Conservation (phyloP, 2,888 invertebrate species). For the Idaea biselata region DNA sequence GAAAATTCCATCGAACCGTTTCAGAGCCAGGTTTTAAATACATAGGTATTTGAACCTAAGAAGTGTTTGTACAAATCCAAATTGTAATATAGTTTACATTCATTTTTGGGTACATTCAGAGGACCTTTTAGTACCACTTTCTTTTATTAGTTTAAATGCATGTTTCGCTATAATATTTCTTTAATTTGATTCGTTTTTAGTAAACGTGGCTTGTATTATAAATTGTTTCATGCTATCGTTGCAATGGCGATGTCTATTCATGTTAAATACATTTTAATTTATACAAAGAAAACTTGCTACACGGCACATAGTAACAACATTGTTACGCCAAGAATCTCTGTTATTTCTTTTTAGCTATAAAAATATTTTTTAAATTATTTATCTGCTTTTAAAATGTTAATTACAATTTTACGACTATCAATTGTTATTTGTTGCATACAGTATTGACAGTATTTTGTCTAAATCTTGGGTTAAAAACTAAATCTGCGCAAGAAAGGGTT, state of each 20-base stretch:
- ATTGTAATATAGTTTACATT: not conserved
- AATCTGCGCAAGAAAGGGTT: too few relatives aligned
- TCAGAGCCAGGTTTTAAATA: not conserved
- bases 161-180: not conserved
- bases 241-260: slow-evolving; percentile 10
- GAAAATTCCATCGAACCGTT: not conserved
- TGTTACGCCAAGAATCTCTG: not conserved
- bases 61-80: not conserved
- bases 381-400: not conserved
- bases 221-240: slow-evolving; percentile 16
- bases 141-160: not conserved
- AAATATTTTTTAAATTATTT: not conserved
- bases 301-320: slow-evolving; percentile 11
- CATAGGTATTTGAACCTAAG: not conserved
- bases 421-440: too few relatives aligned
- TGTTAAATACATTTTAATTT: slow-evolving; percentile 27
- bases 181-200: not conserved
- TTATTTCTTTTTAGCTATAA: not conserved
- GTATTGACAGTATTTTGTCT: too few relatives aligned
- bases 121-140: too few relatives aligned
- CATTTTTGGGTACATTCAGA: too few relatives aligned
- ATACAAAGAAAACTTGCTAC: slow-evolving; percentile 26
- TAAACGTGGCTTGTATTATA: slow-evolving; percentile 11
- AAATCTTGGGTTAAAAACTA: too few relatives aligned
- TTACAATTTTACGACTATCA: too few relatives aligned